Evolutionary conservation across 2,113 vertebrate genomes (phyloP).

Genomic region (Telmatochromis bifrenatus): DNA sequence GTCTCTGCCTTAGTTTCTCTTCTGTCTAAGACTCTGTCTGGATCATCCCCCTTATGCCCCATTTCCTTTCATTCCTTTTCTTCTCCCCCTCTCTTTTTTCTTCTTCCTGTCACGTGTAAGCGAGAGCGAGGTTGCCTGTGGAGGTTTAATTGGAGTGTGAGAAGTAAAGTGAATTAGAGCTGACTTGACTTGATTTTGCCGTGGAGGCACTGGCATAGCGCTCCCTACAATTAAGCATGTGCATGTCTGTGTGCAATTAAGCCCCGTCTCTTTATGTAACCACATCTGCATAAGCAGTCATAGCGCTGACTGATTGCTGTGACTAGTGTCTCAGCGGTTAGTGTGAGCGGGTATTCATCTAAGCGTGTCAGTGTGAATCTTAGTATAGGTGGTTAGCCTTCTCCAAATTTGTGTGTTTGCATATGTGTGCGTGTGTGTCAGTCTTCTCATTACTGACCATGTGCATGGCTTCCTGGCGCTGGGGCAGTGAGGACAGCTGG

Average conservation of each 20-base stretch:
- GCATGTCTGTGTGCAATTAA: background rate
- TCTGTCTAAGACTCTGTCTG: background rate
- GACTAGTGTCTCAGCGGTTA: background rate
- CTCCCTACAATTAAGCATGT: slow-evolving; percentile 7
- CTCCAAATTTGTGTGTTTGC: background rate
- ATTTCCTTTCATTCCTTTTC: background rate
- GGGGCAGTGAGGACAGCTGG: slow-evolving; percentile 85
- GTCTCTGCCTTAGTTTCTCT: background rate
- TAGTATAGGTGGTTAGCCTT: background rate
- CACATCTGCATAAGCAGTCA: background rate
- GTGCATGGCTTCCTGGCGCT: slow-evolving; percentile 84
- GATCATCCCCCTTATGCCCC: background rate
- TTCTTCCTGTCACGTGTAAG: background rate
- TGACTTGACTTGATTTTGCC: slow-evolving; percentile 24
- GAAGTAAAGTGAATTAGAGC: slow-evolving; percentile 38
- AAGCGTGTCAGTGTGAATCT: background rate
- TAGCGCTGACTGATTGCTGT: background rate
- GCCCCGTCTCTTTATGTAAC: background rate
- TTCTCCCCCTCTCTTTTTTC: background rate
- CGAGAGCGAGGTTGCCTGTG: background rate
- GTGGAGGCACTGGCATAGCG: background rate
- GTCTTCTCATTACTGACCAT: slow-evolving; percentile 72
- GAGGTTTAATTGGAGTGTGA: slow-evolving; percentile 29
- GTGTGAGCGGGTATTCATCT: background rate
- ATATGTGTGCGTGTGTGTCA: background rate